Evolutionary conservation across 2,113 vertebrate species (phyloP).

Genomic region (Crotalus horridus): DNA sequence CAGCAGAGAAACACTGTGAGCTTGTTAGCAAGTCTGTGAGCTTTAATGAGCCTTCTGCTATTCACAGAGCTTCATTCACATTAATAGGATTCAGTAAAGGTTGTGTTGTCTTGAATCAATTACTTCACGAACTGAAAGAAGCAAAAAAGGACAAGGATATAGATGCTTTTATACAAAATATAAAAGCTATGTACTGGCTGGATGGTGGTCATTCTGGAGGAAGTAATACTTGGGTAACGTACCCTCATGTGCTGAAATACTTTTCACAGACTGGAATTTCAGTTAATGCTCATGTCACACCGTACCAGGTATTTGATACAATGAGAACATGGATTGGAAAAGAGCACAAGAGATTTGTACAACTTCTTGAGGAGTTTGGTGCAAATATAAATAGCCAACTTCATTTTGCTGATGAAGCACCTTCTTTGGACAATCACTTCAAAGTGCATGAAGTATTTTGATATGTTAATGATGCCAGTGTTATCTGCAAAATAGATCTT

Average conservation of each 20-base stretch:
- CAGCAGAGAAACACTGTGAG: constrained; percentile 61
- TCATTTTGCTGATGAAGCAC: constrained; percentile 85
- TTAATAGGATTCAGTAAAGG: constrained; percentile 98
- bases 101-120: constrained; percentile 96
- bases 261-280: constrained; percentile 81
- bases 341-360: constrained; percentile 85
- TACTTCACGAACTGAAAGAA: constrained; percentile 85
- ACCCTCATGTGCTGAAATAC: constrained; percentile 77
- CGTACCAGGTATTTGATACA: constrained; percentile 90
- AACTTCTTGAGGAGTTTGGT: constrained; percentile 82
- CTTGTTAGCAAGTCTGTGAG: constrained; percentile 46
- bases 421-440: constrained; percentile 95
- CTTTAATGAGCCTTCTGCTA: constrained; percentile 61
- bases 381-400: constrained; percentile 77
- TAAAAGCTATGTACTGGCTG: constrained; percentile 91
- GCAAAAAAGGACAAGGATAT: constrained; percentile 79
- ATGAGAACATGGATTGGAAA: constrained; percentile 96
- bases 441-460: constrained; percentile 85
- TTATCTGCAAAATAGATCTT: constrained; percentile 49
- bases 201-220: constrained; percentile 96
- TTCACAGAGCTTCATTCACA: constrained; percentile 70
- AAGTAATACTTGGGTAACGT: constrained; percentile 93
- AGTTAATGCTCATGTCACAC: constrained; percentile 90
- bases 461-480: constrained; percentile 43
- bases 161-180: constrained; percentile 73